Percentiles rank a stretch among this genome's conserved stretches.
Evolutionary conservation across 2,113 vertebrate species (phyloP).

Genomic region (Albula goreensis): DNA sequence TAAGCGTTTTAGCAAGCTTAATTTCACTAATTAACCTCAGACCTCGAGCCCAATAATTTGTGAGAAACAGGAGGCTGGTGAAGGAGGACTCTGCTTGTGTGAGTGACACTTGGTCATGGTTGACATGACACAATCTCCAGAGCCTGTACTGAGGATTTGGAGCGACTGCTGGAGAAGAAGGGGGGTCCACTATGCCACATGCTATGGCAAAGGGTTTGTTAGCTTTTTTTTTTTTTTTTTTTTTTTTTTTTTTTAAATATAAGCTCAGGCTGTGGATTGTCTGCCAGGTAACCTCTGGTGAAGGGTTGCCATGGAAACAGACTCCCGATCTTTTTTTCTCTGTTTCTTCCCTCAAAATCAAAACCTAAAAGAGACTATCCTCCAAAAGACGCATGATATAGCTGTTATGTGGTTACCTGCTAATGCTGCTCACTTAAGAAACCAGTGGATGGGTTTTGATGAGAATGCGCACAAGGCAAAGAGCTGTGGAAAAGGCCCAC

Average conservation of each 20-base stretch:
- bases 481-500: background rate
- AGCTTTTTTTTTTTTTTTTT: background rate
- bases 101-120: background rate
- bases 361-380: background rate
- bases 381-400: background rate
- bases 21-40: background rate
- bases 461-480: background rate
- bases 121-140: background rate
- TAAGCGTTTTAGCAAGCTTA: too few relatives aligned
- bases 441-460: background rate
- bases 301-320: slow-evolving; percentile 1
- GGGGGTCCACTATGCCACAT: too few relatives aligned
- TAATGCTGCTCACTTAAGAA: background rate
- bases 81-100: background rate
- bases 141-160: background rate
- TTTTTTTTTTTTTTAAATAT: background rate
- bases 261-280: background rate
- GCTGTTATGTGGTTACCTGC: background rate
- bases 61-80: background rate
- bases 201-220: background rate
- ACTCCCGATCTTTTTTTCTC: background rate
- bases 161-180: background rate
- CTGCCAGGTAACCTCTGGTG: background rate
- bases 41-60: background rate
- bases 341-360: background rate